A percentile compares a stretch with the other conserved stretches of the same genome.
phyloP scores from a whole-genome alignment of 1,140 invertebrate genomes.

The Odontomachus brunneus region DNA sequence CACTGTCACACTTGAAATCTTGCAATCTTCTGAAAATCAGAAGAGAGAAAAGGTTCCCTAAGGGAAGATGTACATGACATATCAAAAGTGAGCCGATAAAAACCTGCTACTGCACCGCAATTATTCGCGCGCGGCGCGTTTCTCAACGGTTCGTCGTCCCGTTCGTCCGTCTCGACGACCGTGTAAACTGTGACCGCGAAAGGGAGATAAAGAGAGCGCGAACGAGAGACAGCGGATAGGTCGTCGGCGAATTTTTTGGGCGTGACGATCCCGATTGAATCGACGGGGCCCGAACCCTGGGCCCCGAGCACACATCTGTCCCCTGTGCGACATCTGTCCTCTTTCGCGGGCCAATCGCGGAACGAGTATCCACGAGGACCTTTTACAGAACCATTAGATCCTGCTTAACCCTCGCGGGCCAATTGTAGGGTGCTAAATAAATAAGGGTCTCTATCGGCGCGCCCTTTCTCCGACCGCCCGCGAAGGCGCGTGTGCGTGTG shows the following conservation, averaged over 20 bases:
- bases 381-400: conserved; percentile 85
- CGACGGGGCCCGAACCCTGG: conserved; percentile 67
- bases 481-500: conserved; percentile 1
- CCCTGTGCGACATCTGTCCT: conserved; percentile 82
- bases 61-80: no score
- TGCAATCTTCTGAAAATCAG: no score
- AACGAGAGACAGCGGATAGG: conserved; percentile 55
- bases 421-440: conserved; percentile 86
- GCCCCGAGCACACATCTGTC: conserved; percentile 77
- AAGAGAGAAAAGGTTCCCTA: no score
- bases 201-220: conserved; percentile 38
- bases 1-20: no score
- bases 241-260: conserved; percentile 77
- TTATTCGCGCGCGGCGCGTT: conserved; percentile 47
- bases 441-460: conserved; percentile 80
- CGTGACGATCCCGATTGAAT: conserved; percentile 84
- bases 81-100: no score
- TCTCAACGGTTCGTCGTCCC: conserved; percentile 49
- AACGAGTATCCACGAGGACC: conserved; percentile 77
- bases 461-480: neutral
- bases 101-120: conserved; percentile 39
- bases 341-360: conserved; percentile 78
- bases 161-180: no score
- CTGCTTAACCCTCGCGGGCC: conserved; percentile 83
- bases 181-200: conserved; percentile 31